Conservation (phyloP, 2,888 invertebrate genomes). For the Embidobia sp. region DNA sequence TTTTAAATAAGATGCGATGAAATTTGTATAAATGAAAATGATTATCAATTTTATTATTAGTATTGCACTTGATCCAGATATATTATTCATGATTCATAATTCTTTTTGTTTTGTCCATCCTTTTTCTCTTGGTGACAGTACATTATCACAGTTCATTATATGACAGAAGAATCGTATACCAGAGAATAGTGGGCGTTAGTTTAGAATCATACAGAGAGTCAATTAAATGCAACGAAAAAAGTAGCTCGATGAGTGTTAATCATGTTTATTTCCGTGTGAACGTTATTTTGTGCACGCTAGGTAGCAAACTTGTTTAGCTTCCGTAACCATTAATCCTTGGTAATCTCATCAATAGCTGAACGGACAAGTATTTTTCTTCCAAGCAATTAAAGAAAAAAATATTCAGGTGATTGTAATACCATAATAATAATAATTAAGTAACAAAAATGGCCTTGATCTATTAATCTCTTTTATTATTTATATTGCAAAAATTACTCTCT, state of each 20-base stretch:
- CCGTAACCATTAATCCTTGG: conserved; percentile 5
- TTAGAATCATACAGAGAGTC: conserved; percentile 56
- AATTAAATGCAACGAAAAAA: conserved; percentile 56
- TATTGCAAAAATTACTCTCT: too few species aligned
- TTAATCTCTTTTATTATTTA: too few species aligned
- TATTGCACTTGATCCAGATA: conserved; percentile 15
- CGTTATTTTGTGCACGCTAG: conserved; percentile 32
- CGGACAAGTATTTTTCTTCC: conserved; percentile 15
- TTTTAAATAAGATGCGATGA: too few species aligned
- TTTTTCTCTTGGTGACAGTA: conserved; percentile 35
- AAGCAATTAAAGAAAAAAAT: too few species aligned
- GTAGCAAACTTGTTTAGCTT: conserved; percentile 31
- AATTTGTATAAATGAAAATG: too few species aligned
- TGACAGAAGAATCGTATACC: conserved; percentile 19
- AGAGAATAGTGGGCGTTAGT: conserved; percentile 53
- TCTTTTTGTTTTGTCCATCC: conserved; percentile 35
- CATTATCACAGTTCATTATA: too few species aligned
- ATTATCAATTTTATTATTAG: too few species aligned
- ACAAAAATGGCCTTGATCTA: too few species aligned
- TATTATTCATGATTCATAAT: conserved; percentile 46
- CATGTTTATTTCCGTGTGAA: conserved; percentile 46
- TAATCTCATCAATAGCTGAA: conserved; percentile 30
- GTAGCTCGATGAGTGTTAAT: conserved; percentile 54
- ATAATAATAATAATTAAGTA: too few species aligned
- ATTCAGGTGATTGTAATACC: too few species aligned